Evolutionary conservation across 2,113 vertebrate species (phyloP).

Genomic region (Oryzias woworae): DNA sequence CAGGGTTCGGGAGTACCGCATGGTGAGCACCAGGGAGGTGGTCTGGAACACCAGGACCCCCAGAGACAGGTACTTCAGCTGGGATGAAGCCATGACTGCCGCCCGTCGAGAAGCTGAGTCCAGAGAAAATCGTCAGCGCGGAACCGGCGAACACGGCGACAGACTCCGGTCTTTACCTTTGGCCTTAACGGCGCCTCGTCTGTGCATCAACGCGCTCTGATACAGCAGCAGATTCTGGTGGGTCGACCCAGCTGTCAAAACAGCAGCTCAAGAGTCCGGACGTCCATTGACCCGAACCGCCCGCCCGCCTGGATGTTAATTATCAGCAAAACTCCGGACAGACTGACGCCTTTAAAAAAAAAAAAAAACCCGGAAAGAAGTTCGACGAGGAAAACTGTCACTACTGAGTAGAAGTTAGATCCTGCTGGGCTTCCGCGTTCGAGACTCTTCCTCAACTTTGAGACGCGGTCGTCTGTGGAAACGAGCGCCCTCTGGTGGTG

Average conservation of each 20-base stretch:
- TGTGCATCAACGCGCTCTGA: no score
- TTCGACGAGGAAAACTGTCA: not conserved
- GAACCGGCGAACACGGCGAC: not conserved
- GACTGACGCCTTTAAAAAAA: accelerated
- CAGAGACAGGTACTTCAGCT: slow-evolving; percentile 94
- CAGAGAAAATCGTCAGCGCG: not conserved
- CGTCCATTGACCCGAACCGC: slow-evolving; percentile 50
- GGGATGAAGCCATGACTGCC: slow-evolving; percentile 78
- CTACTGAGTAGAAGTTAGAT: not conserved
- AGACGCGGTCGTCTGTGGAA: not conserved
- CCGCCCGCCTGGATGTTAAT: not conserved
- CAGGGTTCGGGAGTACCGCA: slow-evolving; percentile 96
- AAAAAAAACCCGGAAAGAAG: no score
- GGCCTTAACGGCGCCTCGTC: slow-evolving; percentile 1
- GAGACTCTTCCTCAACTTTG: slow-evolving; percentile 37
- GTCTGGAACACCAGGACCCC: slow-evolving; percentile 97
- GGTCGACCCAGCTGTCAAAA: slow-evolving; percentile 65
- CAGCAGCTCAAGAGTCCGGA: slow-evolving; percentile 55
- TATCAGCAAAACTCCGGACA: no score
- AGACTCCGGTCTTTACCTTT: slow-evolving; percentile 24
- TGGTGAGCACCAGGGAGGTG: slow-evolving; percentile 94
- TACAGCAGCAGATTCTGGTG: slow-evolving; percentile 29
- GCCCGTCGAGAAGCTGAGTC: not conserved
- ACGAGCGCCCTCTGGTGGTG: slow-evolving; percentile 32
- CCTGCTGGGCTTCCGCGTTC: slow-evolving; percentile 61